phyloP scores from a whole-genome alignment of 2,888 invertebrate species.

The Drosophila trichaetosa region DNA sequence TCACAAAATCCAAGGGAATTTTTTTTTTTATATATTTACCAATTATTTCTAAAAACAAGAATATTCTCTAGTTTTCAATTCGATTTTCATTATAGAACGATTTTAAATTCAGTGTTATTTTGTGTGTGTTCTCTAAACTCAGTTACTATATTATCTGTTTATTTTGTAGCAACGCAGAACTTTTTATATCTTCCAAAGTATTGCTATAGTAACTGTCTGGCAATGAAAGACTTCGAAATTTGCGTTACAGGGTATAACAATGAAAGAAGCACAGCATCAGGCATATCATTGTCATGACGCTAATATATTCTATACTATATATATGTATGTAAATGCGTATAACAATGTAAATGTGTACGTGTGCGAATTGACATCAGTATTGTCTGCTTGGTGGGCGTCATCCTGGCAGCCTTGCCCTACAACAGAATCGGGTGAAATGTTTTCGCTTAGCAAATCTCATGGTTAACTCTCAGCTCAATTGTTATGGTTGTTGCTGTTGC shows the following conservation, averaged over 20 bases:
- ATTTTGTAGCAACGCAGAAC: neutral
- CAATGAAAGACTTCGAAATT: neutral
- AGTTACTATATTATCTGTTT: neutral
- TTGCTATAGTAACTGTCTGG: neutral
- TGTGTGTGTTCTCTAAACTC: too few relatives aligned
- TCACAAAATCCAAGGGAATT: neutral
- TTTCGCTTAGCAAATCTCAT: constrained; percentile 77
- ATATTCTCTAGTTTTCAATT: too few relatives aligned
- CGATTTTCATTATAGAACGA: too few relatives aligned
- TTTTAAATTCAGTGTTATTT: too few relatives aligned
- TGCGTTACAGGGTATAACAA: constrained; percentile 18
- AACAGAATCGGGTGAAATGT: constrained; percentile 67
- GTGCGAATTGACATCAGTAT: constrained; percentile 17
- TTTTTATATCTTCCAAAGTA: neutral
- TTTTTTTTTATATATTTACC: too few relatives aligned
- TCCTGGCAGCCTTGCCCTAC: constrained; percentile 48
- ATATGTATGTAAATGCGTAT: neutral
- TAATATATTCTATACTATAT: constrained; percentile 31
- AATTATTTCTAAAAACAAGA: too few relatives aligned
- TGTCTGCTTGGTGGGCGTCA: constrained; percentile 56
- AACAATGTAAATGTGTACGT: constrained; percentile 15
- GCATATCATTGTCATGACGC: constrained; percentile 73
- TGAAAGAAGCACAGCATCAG: constrained; percentile 5
- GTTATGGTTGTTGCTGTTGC: constrained; percentile 40
- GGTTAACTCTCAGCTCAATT: constrained; percentile 52